Evolutionary conservation across 2,888 invertebrate species (phyloP).

Genomic region (Pollenia angustigena): DNA sequence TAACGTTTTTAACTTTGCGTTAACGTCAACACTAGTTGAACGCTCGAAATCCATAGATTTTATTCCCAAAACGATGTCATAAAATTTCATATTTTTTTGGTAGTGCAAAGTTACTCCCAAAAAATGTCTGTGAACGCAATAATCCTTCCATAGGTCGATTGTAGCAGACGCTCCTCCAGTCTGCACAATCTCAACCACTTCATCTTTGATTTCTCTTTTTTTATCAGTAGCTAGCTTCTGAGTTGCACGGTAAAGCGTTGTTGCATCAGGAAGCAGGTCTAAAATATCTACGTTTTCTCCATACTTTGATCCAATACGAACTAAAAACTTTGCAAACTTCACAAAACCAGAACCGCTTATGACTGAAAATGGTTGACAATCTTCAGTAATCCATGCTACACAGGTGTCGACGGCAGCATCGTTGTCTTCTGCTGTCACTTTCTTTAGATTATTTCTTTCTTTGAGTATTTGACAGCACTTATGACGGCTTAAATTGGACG

Average conservation of each 20-base stretch:
- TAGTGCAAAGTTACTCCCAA: constrained; percentile 72
- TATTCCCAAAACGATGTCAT: constrained; percentile 65
- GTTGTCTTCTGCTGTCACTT: too few species aligned
- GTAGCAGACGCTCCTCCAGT: constrained; percentile 66
- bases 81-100: constrained; percentile 65
- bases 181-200: constrained; percentile 40
- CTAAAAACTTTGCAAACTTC: constrained; percentile 66
- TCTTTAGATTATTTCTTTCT: too few species aligned
- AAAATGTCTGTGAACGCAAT: constrained; percentile 71
- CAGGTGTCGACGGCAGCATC: too few species aligned
- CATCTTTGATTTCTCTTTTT: constrained; percentile 44
- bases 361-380: constrained; percentile 24
- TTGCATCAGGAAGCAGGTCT: constrained; percentile 64
- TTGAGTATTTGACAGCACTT: too few species aligned
- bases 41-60: constrained; percentile 72
- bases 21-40: constrained; percentile 59
- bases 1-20: neutral
- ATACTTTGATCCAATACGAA: constrained; percentile 71
- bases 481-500: too few species aligned
- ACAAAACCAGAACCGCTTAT: constrained; percentile 63
- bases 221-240: constrained; percentile 62
- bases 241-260: constrained; percentile 62
- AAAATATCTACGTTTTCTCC: constrained; percentile 66
- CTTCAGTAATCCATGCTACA: neutral
- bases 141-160: constrained; percentile 73